Percentiles rank a stretch among this genome's conserved stretches.
phyloP scores from a whole-genome alignment of 2,797 vertebrate genomes.

The Aythya fuligula region DNA sequence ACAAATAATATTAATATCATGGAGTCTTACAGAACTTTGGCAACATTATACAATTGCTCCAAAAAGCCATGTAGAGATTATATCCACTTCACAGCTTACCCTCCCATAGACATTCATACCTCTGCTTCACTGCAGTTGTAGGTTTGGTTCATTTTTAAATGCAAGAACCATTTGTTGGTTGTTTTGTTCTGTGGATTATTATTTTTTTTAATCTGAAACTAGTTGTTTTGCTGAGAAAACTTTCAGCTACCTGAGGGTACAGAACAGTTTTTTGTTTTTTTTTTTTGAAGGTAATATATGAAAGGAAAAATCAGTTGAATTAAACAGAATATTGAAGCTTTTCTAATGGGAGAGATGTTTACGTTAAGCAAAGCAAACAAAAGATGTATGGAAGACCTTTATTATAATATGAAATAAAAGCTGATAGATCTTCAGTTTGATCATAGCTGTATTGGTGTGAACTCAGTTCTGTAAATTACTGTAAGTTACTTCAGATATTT shows the following conservation, averaged over 20 bases:
- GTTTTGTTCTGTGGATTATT: no score
- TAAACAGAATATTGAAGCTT: slow-evolving; percentile 25
- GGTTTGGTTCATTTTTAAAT: slow-evolving; percentile 23
- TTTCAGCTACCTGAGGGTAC: not conserved
- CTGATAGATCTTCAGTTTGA: slow-evolving; percentile 6
- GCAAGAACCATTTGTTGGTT: not conserved
- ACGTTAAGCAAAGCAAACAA: slow-evolving; percentile 16
- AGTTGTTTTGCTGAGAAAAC: not conserved
- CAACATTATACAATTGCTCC: slow-evolving; percentile 7
- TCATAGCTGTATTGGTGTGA: not conserved
- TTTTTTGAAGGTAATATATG: not conserved
- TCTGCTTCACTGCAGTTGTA: not conserved
- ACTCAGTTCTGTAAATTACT: not conserved
- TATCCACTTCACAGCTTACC: slow-evolving; percentile 33
- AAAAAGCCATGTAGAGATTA: slow-evolving; percentile 40
- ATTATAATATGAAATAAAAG: slow-evolving; percentile 45
- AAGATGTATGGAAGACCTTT: not conserved
- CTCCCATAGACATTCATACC: not conserved
- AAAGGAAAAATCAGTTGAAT: not conserved
- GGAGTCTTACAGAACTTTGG: slow-evolving; percentile 36
- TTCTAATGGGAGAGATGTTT: slow-evolving; percentile 16
- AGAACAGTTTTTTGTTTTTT: not conserved
- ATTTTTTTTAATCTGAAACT: not conserved
- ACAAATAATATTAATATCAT: slow-evolving; percentile 28
- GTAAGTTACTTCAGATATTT: not conserved